These are phyloP conservation scores for Auanema freiburgensis DNA, from an alignment of 2,888 invertebrate species.

Conservation along the genomic window DNA sequence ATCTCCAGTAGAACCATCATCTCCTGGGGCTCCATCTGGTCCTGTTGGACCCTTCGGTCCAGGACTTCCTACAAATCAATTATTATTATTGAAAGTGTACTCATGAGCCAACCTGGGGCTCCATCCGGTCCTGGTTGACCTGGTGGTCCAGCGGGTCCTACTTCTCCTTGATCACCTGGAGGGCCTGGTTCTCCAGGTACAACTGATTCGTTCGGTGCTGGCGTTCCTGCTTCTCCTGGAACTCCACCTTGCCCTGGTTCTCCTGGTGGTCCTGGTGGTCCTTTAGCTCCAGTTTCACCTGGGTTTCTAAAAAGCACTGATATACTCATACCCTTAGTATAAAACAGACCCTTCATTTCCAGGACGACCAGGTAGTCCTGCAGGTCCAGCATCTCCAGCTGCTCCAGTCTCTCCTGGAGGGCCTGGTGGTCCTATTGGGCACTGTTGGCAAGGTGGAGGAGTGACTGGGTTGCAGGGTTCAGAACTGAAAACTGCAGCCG, in stretches of 20 bases:
- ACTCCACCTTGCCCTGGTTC: slow-evolving; percentile 39
- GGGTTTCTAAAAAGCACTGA: slow-evolving; percentile 10
- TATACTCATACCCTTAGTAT: background rate
- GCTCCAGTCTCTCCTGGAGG: slow-evolving; percentile 45
- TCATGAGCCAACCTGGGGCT: too few species aligned
- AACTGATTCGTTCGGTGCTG: slow-evolving; percentile 30
- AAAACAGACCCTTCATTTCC: slow-evolving; percentile 18
- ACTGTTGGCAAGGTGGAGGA: slow-evolving; percentile 48
- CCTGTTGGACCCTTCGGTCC: slow-evolving; percentile 47
- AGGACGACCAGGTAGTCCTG: slow-evolving; percentile 29
- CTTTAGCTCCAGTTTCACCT: slow-evolving; percentile 18
- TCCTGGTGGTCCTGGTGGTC: slow-evolving; percentile 43
- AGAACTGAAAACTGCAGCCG: slow-evolving; percentile 30
- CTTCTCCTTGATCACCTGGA: slow-evolving; percentile 32
- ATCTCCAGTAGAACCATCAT: slow-evolving; percentile 40
- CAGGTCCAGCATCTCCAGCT: slow-evolving; percentile 41
- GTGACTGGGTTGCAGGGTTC: slow-evolving; percentile 50
- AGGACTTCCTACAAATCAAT: slow-evolving; percentile 36
- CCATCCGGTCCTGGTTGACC: slow-evolving; percentile 34
- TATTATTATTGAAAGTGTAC: too few species aligned
- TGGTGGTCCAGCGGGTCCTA: slow-evolving; percentile 34
- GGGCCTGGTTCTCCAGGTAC: slow-evolving; percentile 41
- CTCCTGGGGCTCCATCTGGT: slow-evolving; percentile 27
- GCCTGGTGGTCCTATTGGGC: slow-evolving; percentile 51
- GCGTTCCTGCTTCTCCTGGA: slow-evolving; percentile 28